Conservation (phyloP, 2,113 vertebrate species). For the Oryzias woworae region DNA sequence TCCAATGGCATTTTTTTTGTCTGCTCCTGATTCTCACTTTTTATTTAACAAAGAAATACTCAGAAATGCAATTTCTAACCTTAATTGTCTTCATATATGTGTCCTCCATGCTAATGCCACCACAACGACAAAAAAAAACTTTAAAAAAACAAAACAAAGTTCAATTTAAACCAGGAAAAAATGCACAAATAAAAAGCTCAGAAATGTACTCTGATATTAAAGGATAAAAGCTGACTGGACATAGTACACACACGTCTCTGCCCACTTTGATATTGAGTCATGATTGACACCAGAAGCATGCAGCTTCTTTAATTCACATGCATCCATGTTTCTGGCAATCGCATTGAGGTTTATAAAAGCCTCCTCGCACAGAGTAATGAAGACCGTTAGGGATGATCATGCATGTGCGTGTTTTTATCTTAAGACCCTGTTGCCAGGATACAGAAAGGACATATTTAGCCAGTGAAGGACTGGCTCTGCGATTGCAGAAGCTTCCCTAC, state of each 20-base stretch:
- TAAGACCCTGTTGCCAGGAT: conserved; percentile 54
- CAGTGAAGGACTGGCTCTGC: conserved; percentile 43
- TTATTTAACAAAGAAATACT: too few species aligned
- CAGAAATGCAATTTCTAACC: too few species aligned
- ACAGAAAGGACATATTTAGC: conserved; percentile 31
- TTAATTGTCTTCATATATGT: too few species aligned
- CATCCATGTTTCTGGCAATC: conserved; percentile 21
- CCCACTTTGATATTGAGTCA: conserved; percentile 36
- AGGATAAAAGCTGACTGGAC: conserved; percentile 1
- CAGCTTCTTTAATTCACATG: conserved; percentile 7
- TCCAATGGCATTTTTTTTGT: too few species aligned
- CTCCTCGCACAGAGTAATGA: conserved; percentile 12
- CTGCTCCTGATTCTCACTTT: too few species aligned
- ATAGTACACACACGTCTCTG: not conserved
- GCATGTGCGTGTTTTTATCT: conserved; percentile 12
- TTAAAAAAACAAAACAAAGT: too few species aligned
- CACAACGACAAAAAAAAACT: too few species aligned
- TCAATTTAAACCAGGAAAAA: too few species aligned
- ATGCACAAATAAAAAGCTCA: too few species aligned
- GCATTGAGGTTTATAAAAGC: conserved; percentile 2
- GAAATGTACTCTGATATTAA: too few species aligned
- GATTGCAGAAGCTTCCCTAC: conserved; percentile 16
- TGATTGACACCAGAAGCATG: conserved; percentile 2
- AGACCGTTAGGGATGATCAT: not conserved
- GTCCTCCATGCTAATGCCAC: too few species aligned